Conservation (phyloP, 2,113 vertebrate genomes). For the Thinocorus orbignyianus region DNA sequence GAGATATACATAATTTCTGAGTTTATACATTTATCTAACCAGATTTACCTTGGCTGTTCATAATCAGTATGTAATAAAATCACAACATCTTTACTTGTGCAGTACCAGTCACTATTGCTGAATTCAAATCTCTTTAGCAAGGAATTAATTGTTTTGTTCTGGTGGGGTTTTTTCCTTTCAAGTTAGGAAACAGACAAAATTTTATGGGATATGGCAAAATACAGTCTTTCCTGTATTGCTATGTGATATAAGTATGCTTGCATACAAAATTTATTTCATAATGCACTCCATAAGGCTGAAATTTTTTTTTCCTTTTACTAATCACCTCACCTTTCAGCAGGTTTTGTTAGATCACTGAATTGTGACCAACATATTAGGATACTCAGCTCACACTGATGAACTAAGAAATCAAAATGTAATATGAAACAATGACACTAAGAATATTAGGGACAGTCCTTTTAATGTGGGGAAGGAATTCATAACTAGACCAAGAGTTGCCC, state of each 20-base stretch:
- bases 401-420: conserved; percentile 81
- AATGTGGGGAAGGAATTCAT: conserved; percentile 64
- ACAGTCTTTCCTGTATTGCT: neutral
- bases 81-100: neutral
- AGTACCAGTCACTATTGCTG: neutral
- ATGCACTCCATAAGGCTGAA: conserved; percentile 23
- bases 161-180: neutral
- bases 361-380: conserved; percentile 39
- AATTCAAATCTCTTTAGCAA: neutral
- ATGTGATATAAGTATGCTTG: neutral
- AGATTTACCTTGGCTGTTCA: neutral
- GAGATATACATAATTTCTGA: neutral
- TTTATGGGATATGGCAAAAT: neutral
- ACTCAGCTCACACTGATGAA: conserved; percentile 70
- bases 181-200: neutral
- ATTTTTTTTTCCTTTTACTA: conserved; percentile 53
- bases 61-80: neutral
- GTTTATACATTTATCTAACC: neutral
- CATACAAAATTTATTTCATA: conserved; percentile 11
- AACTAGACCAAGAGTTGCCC: conserved; percentile 65
- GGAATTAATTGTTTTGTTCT: neutral
- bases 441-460: conserved; percentile 64
- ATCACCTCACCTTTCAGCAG: conserved; percentile 37
- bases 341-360: conserved; percentile 53
- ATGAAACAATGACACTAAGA: conserved; percentile 48